These are phyloP conservation scores for Epizoanthus scotinus DNA, from an alignment of 92 coral and sea anemone genomes.

Conservation along the genomic window DNA sequence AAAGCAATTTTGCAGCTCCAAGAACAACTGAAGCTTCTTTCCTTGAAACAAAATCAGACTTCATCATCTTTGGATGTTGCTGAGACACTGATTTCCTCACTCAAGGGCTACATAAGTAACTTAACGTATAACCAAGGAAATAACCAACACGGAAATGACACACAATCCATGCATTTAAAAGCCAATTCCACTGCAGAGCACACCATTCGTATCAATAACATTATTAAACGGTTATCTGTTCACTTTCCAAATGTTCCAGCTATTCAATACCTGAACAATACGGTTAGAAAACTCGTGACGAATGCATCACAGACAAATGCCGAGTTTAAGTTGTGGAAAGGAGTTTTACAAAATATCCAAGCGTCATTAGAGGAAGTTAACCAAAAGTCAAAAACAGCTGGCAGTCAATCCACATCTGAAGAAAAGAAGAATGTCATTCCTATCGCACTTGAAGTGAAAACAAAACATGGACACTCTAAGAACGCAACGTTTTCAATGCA, in stretches of 20 bases:
- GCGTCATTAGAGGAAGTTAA: background rate
- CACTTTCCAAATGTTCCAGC: constrained; percentile 58
- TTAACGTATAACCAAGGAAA: constrained; percentile 3
- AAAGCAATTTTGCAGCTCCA: constrained; percentile 33
- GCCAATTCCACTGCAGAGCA: background rate
- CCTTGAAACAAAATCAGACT: constrained; percentile 60
- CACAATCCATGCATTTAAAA: background rate
- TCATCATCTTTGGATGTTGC: constrained; percentile 46
- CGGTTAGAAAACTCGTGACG: constrained; percentile 47
- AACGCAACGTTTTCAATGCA: background rate
- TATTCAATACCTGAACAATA: constrained; percentile 49
- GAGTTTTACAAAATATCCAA: constrained; percentile 25
- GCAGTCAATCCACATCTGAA: background rate
- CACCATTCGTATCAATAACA: constrained; percentile 31
- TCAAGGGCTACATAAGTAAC: constrained; percentile 44
- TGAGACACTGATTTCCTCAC: constrained; percentile 38
- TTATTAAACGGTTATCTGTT: constrained; percentile 46
- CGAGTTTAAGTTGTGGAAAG: constrained; percentile 34
- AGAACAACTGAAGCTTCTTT: constrained; percentile 39
- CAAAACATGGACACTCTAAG: no score
- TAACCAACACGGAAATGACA: background rate
- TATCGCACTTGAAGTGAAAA: background rate
- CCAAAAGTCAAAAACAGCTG: background rate
- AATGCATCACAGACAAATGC: constrained; percentile 51
- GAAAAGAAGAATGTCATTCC: background rate